Base-by-base conservation (phyloP, 2,888 invertebrate genomes). In the Andrena bucephala region DNA sequence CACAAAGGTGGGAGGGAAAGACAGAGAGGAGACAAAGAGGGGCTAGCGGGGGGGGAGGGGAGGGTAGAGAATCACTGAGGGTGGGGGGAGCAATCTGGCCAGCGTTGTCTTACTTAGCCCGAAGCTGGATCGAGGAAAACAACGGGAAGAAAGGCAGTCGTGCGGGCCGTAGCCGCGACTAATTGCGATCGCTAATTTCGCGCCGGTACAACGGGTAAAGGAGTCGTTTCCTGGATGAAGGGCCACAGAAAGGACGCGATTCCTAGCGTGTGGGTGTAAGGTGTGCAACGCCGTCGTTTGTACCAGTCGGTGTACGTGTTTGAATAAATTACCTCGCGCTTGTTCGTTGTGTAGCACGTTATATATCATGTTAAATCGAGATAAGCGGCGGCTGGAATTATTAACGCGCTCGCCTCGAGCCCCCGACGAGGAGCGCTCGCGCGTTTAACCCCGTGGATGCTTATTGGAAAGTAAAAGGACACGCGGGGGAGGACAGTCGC, bases 141-240 rank as follows among this genome's bases (percentile, higher is more conserved):
- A 84, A 84, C 68, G 72, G 81, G 67, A 74, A 72, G 60, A 66
- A 78, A 66, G 57, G 50, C 69, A 76, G 48, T 8, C 42, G 42
- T 16, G 42, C 63, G 66, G 63, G 57, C 24, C 50, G 16, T 42
- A 71, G 60, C 63, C 73, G 67, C 68, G 75, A 82, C 82, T 83
- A 87, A 85, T 83, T 85, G 84, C 81, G 76, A 87, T 77, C 73
- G 79, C 80, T 78, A 85, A 86, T 88, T 83, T 87, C 81, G 77
- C 66, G 72, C 77, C 73, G 63, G 68, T 54, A 65, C 62, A 57
- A 20, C 66, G 29, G 54, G 54, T 16, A n/a, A 54, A 54, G 54
- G 57, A 57, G 24, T 57, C 31, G 8, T 20, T 54, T 31, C 27
- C 67, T 54, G 52, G 66, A 54, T 59, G 52, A 50, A 31, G 62